Percentiles rank a stretch among this genome's conserved stretches.
phyloP scores from a whole-genome alignment of 2,888 invertebrate genomes.

The Gryllus longicercus region DNA sequence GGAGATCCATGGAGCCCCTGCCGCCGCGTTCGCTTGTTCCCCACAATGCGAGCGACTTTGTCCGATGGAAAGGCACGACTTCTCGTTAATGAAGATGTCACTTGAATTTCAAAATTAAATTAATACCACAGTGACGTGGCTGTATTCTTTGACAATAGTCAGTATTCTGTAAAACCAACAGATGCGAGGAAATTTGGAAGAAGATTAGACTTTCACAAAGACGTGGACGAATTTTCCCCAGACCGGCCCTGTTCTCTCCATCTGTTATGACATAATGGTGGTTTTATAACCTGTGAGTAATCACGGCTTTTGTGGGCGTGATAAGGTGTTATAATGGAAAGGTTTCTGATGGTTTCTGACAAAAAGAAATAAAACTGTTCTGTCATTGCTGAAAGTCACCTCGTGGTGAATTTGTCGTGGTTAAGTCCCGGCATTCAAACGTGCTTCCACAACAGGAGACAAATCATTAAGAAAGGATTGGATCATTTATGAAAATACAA shows the following conservation, averaged over 20 bases:
- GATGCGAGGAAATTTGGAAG: neutral
- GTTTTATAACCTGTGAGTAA: conserved; percentile 11
- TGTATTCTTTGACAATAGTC: neutral
- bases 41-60: neutral
- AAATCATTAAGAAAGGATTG: conserved; percentile 10
- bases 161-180: conserved; percentile 10
- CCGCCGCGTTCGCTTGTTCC: neutral
- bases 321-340: conserved; percentile 17
- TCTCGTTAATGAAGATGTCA: neutral
- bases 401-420: neutral
- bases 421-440: conserved; percentile 3
- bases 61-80: neutral
- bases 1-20: neutral
- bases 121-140: neutral
- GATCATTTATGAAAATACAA: conserved; percentile 17
- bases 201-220: conserved; percentile 17
- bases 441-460: conserved; percentile 8
- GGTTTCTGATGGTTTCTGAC: neutral
- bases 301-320: neutral
- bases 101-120: neutral
- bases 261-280: neutral
- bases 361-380: conserved; percentile 8
- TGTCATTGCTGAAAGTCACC: conserved; percentile 11
- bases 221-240: neutral
- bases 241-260: neutral